Base-by-base conservation (phyloP, 2,113 vertebrate genomes). In the Otis tarda region DNA sequence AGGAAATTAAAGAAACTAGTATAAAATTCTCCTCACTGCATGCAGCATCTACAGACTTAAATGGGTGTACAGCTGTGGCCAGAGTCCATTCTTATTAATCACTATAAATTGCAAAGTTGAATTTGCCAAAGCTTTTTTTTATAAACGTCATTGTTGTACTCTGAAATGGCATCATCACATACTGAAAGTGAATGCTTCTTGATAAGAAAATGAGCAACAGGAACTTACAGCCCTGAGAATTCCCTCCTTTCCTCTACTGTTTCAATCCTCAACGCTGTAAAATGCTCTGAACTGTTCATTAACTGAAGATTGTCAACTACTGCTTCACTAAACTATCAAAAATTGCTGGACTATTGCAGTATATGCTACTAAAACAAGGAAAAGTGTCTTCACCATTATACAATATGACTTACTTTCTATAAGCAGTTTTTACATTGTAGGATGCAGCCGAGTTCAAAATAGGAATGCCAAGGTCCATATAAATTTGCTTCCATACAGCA, bases 341-440 rank as follows among this genome's bases (percentile, higher is more conserved):
- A 78, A 81, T 31, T 15, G 25, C 47, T 73, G 33, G 5, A 77
- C 55, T 43, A 39, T 3, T 45, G 27, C 17, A 74, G 27, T 19
- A 74, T 12, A 33, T 24, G 18, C 21, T 31, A 70, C 28, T 33
- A 31, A 35, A 12, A 59, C 35, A 37, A 35, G 12, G 8, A 39
- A 14, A 65, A 57, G 5, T 5, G 18, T 68, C 78, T 75, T 73
- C 39, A 87, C 10, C 13, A 4, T 56, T 56, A 71, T 11, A 45
- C 30, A 57, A 14, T 5, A 63, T 2, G 14, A 98, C 99, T 98
- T 98, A 99, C 99, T 99, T 99, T 98, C 98, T 99, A 98, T 99
- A 99, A 64, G 99, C 99, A 18, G 99, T 99, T 98, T 99, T 99
- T 83, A 99, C 99, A 95, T 99, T 99, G 98, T 99, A 99, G 60